Percentiles rank a stretch among this genome's conserved stretches.
These are phyloP conservation scores for Diadromus collaris DNA, from an alignment of 2,888 invertebrate species.

Conservation along the genomic window DNA sequence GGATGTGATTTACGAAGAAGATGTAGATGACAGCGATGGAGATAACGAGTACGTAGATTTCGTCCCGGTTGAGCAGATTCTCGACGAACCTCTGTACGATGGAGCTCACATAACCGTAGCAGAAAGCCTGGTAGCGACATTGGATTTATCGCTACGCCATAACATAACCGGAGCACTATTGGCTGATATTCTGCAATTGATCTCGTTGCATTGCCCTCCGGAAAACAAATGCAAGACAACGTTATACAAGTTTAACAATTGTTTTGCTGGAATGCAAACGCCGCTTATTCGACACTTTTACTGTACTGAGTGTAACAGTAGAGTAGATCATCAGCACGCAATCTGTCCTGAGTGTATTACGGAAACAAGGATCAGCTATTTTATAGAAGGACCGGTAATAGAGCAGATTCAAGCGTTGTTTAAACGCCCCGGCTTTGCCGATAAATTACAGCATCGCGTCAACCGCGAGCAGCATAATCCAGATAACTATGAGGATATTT, in stretches of 20 bases:
- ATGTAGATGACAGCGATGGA: too few species aligned
- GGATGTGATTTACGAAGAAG: too few species aligned
- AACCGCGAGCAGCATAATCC: neutral
- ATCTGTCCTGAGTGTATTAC: constrained; percentile 28
- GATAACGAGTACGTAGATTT: too few species aligned
- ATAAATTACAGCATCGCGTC: constrained; percentile 11
- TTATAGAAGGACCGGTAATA: constrained; percentile 52
- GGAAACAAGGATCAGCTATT: constrained; percentile 33
- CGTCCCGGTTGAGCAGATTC: too few species aligned
- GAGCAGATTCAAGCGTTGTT: constrained; percentile 51
- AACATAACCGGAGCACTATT: constrained; percentile 7
- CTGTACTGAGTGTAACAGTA: constrained; percentile 41
- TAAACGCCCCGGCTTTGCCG: constrained; percentile 41
- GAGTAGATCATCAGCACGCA: constrained; percentile 10
- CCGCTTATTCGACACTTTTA: constrained; percentile 50
- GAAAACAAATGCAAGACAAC: constrained; percentile 44
- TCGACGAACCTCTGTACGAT: constrained; percentile 15
- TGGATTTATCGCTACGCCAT: constrained; percentile 1
- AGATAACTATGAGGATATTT: constrained; percentile 9
- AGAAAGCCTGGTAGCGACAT: constrained; percentile 35
- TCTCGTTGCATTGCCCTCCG: constrained; percentile 42
- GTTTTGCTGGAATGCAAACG: constrained; percentile 37
- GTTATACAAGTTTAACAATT: constrained; percentile 49
- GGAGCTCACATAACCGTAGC: constrained; percentile 27
- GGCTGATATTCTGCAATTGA: constrained; percentile 21